Base-by-base conservation (phyloP, 2,797 vertebrate species). In the Schizopygopsis pylzovi region DNA sequence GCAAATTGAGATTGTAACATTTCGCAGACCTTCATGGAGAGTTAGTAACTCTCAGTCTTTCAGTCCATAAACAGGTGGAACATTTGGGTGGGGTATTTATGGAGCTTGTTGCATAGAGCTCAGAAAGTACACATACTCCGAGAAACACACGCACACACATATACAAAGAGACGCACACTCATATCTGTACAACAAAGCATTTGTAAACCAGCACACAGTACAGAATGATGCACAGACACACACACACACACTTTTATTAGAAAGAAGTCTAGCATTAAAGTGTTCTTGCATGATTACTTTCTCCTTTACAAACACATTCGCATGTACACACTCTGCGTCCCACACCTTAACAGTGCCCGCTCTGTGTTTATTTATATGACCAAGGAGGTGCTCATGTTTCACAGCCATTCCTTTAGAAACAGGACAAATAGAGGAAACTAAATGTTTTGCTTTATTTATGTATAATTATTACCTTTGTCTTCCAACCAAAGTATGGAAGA, bases 21-120 rank as follows among this genome's bases (percentile, higher is more conserved):
- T 77, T 67, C 41, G 25, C 33, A 67, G 65, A 83, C 22, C 7
- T 61, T 78, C 67, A 79, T 22, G 76, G 81, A 22, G 22, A 82
- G 81, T 83, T 39, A 72, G 67, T 37, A 71, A 54, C 82, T 80
- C 52, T 43, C 52, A 52, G 67, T 87, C 72, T 83, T 79, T 71
- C 76, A 79, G 25, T 47, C 28, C 4, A 63, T 54, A 39, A 87
- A 88, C 90, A 91, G 90, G 91, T 91, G 91, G 86, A 47, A 49
- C 39, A 41, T 61, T 61, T 63, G 52, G 71, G 78, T 25, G 18
- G 83, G 89, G 89, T 92, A 91, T 92, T 92, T 92, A 88, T 86
- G 87, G 89, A 76, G 68, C 73, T 89, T 89, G 86, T 90, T 89
- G 84, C 88, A 81, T 68, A 83, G 84, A 88, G 71, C 78, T 73